These are phyloP conservation scores for Aphaenogaster ashmeadi DNA, from an alignment of 1,140 invertebrate genomes.

Conservation along the genomic window DNA sequence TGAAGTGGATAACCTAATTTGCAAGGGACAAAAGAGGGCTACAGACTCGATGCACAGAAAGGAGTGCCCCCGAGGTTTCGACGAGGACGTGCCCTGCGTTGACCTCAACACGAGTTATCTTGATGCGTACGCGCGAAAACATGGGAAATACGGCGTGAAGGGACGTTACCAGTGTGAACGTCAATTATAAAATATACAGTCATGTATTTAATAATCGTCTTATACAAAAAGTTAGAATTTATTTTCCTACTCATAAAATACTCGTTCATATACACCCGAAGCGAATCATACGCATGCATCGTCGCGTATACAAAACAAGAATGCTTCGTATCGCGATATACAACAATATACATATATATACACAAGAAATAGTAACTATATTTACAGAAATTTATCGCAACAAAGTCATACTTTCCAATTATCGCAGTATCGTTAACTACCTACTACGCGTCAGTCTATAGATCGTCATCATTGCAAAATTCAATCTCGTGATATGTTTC, in stretches of 20 bases:
- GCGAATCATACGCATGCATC: neutral
- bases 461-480: conserved; percentile 68
- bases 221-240: conserved; percentile 63
- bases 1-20: conserved; percentile 38
- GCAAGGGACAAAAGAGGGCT: conserved; percentile 15
- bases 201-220: conserved; percentile 33
- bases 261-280: neutral
- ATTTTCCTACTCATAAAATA: conserved; percentile 51
- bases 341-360: conserved; percentile 58
- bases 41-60: neutral
- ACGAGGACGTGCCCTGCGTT: neutral
- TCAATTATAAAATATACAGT: conserved; percentile 26
- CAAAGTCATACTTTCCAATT: conserved; percentile 33
- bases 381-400: conserved; percentile 52
- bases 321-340: conserved; percentile 46
- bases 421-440: conserved; percentile 15
- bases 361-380: conserved; percentile 15
- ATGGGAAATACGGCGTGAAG: neutral
- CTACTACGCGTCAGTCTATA: conserved; percentile 43
- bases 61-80: neutral
- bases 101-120: neutral
- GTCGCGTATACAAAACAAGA: conserved; percentile 6
- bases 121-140: neutral
- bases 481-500: conserved; percentile 81
- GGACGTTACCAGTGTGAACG: neutral